A percentile compares a stretch with the other conserved stretches of the same genome.
Conservation (phyloP, 2,113 vertebrate genomes). For the Anser brachyrhynchus region DNA sequence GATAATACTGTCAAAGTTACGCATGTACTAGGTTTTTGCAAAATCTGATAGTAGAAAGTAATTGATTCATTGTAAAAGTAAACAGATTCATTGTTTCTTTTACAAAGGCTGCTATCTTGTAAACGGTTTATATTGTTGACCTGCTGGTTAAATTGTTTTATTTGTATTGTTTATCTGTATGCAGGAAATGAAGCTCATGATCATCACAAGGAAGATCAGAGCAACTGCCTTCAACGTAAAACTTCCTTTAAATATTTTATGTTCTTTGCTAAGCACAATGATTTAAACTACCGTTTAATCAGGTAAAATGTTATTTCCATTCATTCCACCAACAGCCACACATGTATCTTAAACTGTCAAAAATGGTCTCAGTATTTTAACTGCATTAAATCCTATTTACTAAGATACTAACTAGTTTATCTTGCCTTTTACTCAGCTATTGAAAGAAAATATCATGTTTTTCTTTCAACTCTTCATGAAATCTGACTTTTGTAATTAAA, state of each 20-base stretch:
- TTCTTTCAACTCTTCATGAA: background rate
- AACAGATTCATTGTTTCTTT: background rate
- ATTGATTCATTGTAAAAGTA: background rate
- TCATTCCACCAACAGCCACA: background rate
- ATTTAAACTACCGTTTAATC: background rate
- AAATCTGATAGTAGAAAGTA: background rate
- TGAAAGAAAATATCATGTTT: background rate
- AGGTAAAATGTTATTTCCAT: background rate
- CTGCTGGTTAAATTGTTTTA: background rate
- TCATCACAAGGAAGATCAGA: accelerated
- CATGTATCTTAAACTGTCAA: background rate
- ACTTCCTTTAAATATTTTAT: background rate
- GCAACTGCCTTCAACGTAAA: background rate
- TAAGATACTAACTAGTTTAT: background rate
- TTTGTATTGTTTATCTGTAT: background rate
- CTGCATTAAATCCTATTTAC: background rate
- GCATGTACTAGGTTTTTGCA: background rate
- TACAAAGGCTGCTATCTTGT: background rate
- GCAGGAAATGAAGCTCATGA: background rate
- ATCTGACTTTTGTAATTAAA: background rate
- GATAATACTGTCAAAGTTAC: background rate
- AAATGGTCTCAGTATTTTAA: background rate
- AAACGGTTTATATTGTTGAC: background rate
- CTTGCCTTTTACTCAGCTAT: background rate
- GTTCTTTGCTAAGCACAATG: background rate